phyloP scores from a whole-genome alignment of 2,113 vertebrate species.

The Apaloderma vittatum region DNA sequence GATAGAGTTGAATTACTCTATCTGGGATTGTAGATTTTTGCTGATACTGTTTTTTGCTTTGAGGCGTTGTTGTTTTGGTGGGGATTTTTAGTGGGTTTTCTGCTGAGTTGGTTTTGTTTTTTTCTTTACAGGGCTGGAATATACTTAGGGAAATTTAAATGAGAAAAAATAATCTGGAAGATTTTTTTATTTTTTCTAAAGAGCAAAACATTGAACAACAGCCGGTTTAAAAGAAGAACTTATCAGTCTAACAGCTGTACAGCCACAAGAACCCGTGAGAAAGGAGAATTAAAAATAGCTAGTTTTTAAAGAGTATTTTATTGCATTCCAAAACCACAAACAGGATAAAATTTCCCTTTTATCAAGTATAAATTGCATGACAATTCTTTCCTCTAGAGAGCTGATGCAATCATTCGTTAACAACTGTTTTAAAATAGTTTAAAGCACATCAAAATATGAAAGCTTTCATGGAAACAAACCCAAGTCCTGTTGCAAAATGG shows the following conservation, averaged over 20 bases:
- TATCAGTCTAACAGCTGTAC: conserved; percentile 1
- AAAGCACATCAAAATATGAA: background rate
- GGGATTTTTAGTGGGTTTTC: too few species aligned
- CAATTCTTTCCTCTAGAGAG: conserved; percentile 15
- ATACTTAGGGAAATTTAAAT: background rate
- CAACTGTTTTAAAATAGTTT: background rate
- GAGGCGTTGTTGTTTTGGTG: background rate
- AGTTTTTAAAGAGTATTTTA: conserved; percentile 2
- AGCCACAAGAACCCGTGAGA: background rate
- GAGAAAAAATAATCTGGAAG: background rate
- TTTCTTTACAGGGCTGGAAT: background rate
- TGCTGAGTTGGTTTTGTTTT: background rate
- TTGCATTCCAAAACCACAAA: background rate
- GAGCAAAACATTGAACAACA: background rate
- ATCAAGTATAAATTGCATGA: background rate
- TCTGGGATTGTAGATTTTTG: background rate
- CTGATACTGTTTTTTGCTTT: background rate
- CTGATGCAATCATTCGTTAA: conserved; percentile 22
- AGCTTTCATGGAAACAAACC: background rate
- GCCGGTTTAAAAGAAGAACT: background rate
- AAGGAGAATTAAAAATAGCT: conserved; percentile 41
- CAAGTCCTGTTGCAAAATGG: background rate
- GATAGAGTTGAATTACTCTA: background rate
- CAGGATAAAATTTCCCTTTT: conserved; percentile 3
- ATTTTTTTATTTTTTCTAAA: background rate